phyloP scores from a whole-genome alignment of 2,888 invertebrate species.

The Eilema caniola region DNA sequence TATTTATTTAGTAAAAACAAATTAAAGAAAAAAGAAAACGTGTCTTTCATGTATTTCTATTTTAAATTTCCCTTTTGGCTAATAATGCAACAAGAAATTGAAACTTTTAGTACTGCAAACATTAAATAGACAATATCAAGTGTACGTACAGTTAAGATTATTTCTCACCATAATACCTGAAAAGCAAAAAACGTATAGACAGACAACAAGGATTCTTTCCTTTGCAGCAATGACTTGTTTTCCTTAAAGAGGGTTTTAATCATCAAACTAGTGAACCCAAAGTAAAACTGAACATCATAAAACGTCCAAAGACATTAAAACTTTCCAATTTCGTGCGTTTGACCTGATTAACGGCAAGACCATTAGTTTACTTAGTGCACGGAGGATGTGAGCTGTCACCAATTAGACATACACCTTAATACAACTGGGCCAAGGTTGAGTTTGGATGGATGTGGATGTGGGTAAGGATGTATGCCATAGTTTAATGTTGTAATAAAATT shows the following conservation, averaged over 20 bases:
- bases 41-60: too few relatives aligned
- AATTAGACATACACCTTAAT: conserved; percentile 12
- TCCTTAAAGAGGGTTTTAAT: not conserved
- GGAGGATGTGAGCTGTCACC: conserved; percentile 30
- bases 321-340: conserved; percentile 54
- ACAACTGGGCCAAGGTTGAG: conserved; percentile 4
- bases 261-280: conserved; percentile 36
- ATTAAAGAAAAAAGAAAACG: too few relatives aligned
- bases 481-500: conserved; percentile 65
- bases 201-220: not conserved
- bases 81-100: not conserved
- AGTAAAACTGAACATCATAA: conserved; percentile 42
- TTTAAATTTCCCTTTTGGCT: not conserved
- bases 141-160: not conserved
- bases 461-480: conserved; percentile 33
- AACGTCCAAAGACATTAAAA: conserved; percentile 48
- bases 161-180: too few relatives aligned
- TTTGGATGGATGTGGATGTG: conserved; percentile 19
- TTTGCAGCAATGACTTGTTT: not conserved
- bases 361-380: conserved; percentile 58
- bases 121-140: not conserved
- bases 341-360: conserved; percentile 64
- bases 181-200: not conserved
- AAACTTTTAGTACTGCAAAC: not conserved
- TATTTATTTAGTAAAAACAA: too few relatives aligned